phyloP scores from a whole-genome alignment of 2,797 vertebrate genomes.

The Enteromius anoplus region DNA sequence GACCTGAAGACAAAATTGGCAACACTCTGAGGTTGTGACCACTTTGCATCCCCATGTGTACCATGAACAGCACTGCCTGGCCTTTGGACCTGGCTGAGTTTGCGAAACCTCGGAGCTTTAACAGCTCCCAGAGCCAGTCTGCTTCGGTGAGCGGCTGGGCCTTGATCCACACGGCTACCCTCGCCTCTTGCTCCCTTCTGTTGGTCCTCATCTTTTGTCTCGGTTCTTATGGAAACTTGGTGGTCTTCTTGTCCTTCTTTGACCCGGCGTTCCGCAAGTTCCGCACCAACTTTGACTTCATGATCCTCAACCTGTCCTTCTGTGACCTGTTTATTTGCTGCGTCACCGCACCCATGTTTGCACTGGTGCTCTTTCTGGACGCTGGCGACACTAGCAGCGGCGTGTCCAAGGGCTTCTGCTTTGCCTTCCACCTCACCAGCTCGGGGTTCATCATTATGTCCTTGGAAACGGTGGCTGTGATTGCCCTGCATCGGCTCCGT shows the following conservation, averaged over 20 bases:
- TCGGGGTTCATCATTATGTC: constrained; percentile 97
- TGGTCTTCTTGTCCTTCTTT: constrained; percentile 96
- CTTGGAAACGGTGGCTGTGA: constrained; percentile 93
- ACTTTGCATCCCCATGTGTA: constrained; percentile 63
- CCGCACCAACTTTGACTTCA: constrained; percentile 96
- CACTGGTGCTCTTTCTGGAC: constrained; percentile 88
- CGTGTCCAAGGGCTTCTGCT: constrained; percentile 90
- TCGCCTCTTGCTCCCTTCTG: constrained; percentile 88
- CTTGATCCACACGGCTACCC: constrained; percentile 85
- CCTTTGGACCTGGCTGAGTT: constrained; percentile 76
- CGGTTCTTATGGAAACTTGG: constrained; percentile 94
- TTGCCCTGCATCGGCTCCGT: constrained; percentile 91
- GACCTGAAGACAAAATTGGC: constrained; percentile 55
- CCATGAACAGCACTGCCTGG: constrained; percentile 84
- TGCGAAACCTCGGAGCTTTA: constrained; percentile 71
- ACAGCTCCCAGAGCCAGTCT: constrained; percentile 66
- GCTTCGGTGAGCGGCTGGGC: constrained; percentile 72
- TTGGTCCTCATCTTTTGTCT: constrained; percentile 90
- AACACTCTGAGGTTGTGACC: constrained; percentile 62
- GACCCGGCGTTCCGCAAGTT: constrained; percentile 95
- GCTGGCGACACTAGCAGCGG: constrained; percentile 71
- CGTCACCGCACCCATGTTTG: constrained; percentile 93
- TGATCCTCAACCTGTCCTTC: constrained; percentile 97
- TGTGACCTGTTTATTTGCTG: constrained; percentile 96
- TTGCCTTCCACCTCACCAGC: constrained; percentile 92